Conservation (phyloP, 30 jellyfish, hydroid and myxozoan genomes). For the Hydractinia echinata region DNA sequence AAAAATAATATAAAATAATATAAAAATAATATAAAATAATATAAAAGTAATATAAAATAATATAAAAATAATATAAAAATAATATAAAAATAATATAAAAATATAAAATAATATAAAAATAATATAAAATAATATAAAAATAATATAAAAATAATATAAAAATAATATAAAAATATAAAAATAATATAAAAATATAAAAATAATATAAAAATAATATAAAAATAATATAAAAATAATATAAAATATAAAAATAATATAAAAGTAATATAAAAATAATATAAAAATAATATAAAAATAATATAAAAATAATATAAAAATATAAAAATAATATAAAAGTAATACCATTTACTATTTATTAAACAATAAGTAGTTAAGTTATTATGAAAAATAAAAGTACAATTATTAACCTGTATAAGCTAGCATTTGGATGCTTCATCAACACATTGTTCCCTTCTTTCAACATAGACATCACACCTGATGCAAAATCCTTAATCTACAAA, state of each 20-base stretch:
- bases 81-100: too few relatives aligned
- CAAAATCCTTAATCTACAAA: conserved; percentile 21
- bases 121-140: too few relatives aligned
- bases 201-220: not conserved
- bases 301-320: not conserved
- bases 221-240: not conserved
- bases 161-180: too few relatives aligned
- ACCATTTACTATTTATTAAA: not conserved
- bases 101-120: too few relatives aligned
- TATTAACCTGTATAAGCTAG: conserved; percentile 73
- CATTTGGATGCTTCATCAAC: conserved; percentile 81
- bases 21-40: too few relatives aligned
- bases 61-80: too few relatives aligned
- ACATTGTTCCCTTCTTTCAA: conserved; percentile 26
- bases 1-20: too few relatives aligned
- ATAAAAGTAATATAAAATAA: too few relatives aligned
- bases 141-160: too few relatives aligned
- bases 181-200: too few relatives aligned
- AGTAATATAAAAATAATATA: not conserved
- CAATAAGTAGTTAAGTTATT: not conserved
- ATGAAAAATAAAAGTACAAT: not conserved
- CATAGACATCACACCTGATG: conserved; percentile 21
- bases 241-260: not conserved
- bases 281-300: not conserved
- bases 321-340: not conserved